Evolutionary conservation across 2,797 vertebrate species (phyloP), one percentile per base, ranked within the genome.

Genomic region (Enteromius unitaeniatus): DNA sequence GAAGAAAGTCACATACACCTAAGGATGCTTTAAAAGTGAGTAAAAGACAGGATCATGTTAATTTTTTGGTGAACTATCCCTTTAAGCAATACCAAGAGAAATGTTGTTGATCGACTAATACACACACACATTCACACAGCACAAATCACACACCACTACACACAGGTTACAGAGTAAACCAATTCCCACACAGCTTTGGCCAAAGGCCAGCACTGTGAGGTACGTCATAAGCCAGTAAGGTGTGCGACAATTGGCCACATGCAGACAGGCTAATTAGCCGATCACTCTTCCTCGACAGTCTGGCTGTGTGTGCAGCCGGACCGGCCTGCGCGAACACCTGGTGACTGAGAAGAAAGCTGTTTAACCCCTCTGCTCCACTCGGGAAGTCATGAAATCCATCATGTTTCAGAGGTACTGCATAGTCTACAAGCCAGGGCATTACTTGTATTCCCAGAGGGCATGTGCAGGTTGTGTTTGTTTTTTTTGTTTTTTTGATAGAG

Each of bases 201-300:
- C 28, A 79, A 45, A 82, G 62, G 77, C 72, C 83, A 78, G 67
- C 60, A 26, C 45, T 70, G 70, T 58, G 13, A 31, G 37, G 74
- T 67, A 58, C 83, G 62, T 88, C 87, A 85, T 85, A 86, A 86
- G 87, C 45, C 78, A 84, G 82, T 84, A 76, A 78, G 42, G 49
- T 28, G 37, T 70, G 78, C 19, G 51, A 74, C 87, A 81, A 67
- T 77, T 83, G 77, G 51, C 80, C 65, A 6, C 47, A 83, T 77
- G 62, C 81, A 37, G 82, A 74, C 77, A 69, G 72, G 51, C 88
- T 88, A 92, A 83, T 90, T 89, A 91, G 60, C 81, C 58, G 53
- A 87, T 84, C 80, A 65, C 85, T 79, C 80, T 86, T 74, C 81
- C 79, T 87, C 11, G 49, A 40, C 65, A 78, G 77, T 83, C 77